Evolutionary conservation across 2,797 vertebrate genomes (phyloP).

Genomic region (Myotis findleyi): DNA sequence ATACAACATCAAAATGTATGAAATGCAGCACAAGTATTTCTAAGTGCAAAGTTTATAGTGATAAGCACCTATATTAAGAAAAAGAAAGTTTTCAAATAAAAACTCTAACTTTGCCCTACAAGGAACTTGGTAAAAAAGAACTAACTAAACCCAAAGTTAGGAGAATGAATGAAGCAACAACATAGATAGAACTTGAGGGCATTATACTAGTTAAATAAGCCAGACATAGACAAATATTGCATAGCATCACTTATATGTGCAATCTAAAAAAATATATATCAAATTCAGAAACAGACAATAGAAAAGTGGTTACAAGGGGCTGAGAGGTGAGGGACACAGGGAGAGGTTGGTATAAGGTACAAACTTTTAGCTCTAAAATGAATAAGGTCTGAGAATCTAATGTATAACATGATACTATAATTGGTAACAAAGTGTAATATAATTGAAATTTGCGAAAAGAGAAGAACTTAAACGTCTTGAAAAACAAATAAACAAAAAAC

Average conservation of each 20-base stretch:
- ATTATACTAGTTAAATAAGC: neutral
- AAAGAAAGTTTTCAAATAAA: neutral
- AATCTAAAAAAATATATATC: neutral
- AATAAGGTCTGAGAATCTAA: neutral
- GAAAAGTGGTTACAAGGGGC: neutral
- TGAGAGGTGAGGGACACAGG: neutral
- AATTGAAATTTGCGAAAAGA: neutral
- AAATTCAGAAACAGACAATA: neutral
- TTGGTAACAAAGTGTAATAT: neutral
- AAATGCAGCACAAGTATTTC: neutral
- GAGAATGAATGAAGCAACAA: neutral
- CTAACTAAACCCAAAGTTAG: neutral
- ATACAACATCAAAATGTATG: neutral
- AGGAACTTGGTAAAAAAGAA: neutral
- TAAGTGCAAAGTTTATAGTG: neutral
- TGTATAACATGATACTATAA: neutral
- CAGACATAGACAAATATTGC: neutral
- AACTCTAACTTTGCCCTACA: neutral
- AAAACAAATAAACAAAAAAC: neutral
- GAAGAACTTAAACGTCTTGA: neutral
- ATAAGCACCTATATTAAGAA: neutral
- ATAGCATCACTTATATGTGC: neutral
- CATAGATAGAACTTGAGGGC: neutral
- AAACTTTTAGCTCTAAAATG: neutral
- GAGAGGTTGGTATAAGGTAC: neutral